These are phyloP conservation scores for Eptatretus atami DNA, from an alignment of 2,797 vertebrate species.

Conservation along the genomic window DNA sequence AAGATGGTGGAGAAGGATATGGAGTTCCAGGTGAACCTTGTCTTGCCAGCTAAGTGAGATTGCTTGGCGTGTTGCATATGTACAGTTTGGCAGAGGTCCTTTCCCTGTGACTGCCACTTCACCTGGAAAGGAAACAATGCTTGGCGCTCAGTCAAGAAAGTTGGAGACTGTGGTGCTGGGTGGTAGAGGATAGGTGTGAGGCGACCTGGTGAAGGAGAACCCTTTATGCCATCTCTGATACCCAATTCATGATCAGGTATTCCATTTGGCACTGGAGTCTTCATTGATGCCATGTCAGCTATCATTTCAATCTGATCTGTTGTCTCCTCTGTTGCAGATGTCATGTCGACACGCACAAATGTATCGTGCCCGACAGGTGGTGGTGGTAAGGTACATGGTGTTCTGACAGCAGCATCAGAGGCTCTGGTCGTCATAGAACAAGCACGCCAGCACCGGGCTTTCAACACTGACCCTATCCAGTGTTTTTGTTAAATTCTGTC, in stretches of 20 bases:
- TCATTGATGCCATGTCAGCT: background rate
- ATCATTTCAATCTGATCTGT: constrained; percentile 11
- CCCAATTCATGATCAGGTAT: constrained; percentile 18
- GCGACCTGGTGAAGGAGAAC: constrained; percentile 36
- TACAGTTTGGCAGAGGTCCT: constrained; percentile 77
- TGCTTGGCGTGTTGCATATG: constrained; percentile 70
- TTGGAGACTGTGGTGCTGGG: constrained; percentile 31
- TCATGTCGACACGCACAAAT: constrained; percentile 93
- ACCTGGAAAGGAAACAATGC: constrained; percentile 57
- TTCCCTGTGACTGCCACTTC: constrained; percentile 82
- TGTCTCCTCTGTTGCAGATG: constrained; percentile 12
- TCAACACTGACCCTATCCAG: too few relatives aligned
- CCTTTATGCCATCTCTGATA: constrained; percentile 18
- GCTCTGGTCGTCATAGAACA: constrained; percentile 80
- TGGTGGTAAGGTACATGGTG: constrained; percentile 34
- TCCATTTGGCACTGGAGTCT: background rate
- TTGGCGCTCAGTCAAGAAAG: constrained; percentile 27
- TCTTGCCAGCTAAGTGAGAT: constrained; percentile 75
- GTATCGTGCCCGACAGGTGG: constrained; percentile 56
- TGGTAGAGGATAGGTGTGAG: constrained; percentile 45
- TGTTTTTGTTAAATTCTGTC: too few relatives aligned
- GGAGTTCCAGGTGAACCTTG: constrained; percentile 18
- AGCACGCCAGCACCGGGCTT: constrained; percentile 32
- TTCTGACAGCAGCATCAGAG: constrained; percentile 63
- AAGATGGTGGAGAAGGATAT: background rate